A percentile compares a stretch with the other conserved stretches of the same genome.
phyloP scores from a whole-genome alignment of 2,888 invertebrate genomes.

The Catocala nupta region DNA sequence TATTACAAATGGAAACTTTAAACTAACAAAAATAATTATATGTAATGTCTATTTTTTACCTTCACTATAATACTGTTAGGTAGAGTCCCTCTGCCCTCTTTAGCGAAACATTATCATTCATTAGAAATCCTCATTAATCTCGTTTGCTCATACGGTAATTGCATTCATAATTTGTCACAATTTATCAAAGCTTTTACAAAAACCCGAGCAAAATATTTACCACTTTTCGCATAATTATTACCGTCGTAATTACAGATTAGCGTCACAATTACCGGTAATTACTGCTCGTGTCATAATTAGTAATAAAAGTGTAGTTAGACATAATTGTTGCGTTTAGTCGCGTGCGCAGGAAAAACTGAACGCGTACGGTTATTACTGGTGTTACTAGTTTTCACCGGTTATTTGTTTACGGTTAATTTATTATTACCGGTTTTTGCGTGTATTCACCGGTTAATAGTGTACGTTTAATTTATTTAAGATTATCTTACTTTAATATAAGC shows the following conservation, averaged over 20 bases:
- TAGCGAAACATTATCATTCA: not conserved
- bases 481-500: too few species aligned
- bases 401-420: constrained; percentile 31
- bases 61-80: too few species aligned
- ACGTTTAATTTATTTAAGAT: too few species aligned
- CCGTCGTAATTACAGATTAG: constrained; percentile 36
- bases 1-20: too few species aligned
- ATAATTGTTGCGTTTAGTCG: constrained; percentile 44
- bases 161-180: constrained; percentile 49
- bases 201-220: constrained; percentile 29
- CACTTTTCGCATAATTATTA: constrained; percentile 37
- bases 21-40: too few species aligned
- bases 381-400: constrained; percentile 33
- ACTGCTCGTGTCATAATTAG: constrained; percentile 51
- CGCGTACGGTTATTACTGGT: constrained; percentile 9
- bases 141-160: constrained; percentile 16
- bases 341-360: constrained; percentile 36
- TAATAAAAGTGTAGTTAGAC: constrained; percentile 45
- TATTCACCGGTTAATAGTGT: too few species aligned
- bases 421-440: not conserved
- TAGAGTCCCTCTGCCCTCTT: too few species aligned
- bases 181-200: constrained; percentile 43
- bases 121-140: not conserved
- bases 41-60: too few species aligned
- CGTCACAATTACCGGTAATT: constrained; percentile 50